Evolutionary conservation across 2,113 vertebrate genomes (phyloP).

Genomic region (Loxodonta africana): DNA sequence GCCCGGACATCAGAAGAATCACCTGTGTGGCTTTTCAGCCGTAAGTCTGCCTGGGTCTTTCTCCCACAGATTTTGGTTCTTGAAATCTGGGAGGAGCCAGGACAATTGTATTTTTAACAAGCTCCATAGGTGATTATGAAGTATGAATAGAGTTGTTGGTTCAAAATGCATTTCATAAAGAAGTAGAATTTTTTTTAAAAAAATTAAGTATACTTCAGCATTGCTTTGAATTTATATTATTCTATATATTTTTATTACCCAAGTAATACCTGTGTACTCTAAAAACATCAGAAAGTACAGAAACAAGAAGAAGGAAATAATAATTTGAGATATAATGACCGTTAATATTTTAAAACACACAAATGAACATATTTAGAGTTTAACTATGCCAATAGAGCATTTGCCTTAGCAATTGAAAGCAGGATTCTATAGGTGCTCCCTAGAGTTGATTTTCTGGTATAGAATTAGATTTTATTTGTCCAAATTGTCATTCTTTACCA

Average conservation of each 20-base stretch:
- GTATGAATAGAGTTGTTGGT: background rate
- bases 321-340: background rate
- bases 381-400: background rate
- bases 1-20: background rate
- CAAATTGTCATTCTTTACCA: background rate
- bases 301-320: background rate
- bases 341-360: conserved; percentile 29
- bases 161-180: conserved; percentile 19
- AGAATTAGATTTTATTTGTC: background rate
- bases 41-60: background rate
- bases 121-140: background rate
- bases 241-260: conserved; percentile 4
- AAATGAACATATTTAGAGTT: conserved; percentile 18
- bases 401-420: background rate
- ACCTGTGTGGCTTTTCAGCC: background rate
- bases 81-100: background rate
- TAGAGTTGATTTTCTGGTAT: background rate
- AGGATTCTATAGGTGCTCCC: background rate
- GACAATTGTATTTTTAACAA: background rate
- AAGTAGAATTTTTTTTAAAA: background rate
- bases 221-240: conserved; percentile 12
- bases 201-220: background rate
- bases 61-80: background rate
- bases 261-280: background rate
- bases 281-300: background rate